phyloP scores from a whole-genome alignment of 1,140 invertebrate species.

The Argopecten irradians region DNA sequence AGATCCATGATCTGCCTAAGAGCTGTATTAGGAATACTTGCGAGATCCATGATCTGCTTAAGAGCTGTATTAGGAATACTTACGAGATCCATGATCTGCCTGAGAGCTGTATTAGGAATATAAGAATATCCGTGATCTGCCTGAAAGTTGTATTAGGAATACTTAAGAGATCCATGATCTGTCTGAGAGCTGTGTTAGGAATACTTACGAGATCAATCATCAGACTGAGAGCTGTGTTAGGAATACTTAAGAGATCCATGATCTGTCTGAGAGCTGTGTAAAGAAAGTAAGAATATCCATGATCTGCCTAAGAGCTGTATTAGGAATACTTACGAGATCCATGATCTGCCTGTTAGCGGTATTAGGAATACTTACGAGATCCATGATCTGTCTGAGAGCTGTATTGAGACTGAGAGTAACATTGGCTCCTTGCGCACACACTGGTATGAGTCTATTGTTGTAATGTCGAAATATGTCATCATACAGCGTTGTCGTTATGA shows the following conservation, averaged over 20 bases:
- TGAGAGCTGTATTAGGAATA: constrained; percentile 4
- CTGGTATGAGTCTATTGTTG: constrained; percentile 7
- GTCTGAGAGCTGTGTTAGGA: too few relatives aligned
- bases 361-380: constrained; percentile 25
- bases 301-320: too few relatives aligned
- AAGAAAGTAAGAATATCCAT: too few relatives aligned
- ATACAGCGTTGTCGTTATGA: constrained; percentile 31
- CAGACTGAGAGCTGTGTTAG: not conserved
- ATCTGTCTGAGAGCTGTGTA: constrained; percentile 33
- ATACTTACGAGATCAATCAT: too few relatives aligned
- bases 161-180: too few relatives aligned
- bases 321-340: too few relatives aligned
- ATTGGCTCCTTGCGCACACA: constrained; percentile 33
- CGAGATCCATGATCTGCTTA: too few relatives aligned
- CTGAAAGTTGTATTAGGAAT: constrained; percentile 26
- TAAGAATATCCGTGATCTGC: constrained; percentile 34
- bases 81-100: constrained; percentile 39
- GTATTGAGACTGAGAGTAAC: constrained; percentile 29
- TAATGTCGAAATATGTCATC: constrained; percentile 4
- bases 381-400: constrained; percentile 36
- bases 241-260: constrained; percentile 29
- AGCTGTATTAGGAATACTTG: too few relatives aligned
- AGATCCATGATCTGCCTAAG: too few relatives aligned
- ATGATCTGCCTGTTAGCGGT: not conserved
- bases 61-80: not conserved